Conservation (phyloP, 2,797 vertebrate genomes). For the Enteromius afrohamiltoni region DNA sequence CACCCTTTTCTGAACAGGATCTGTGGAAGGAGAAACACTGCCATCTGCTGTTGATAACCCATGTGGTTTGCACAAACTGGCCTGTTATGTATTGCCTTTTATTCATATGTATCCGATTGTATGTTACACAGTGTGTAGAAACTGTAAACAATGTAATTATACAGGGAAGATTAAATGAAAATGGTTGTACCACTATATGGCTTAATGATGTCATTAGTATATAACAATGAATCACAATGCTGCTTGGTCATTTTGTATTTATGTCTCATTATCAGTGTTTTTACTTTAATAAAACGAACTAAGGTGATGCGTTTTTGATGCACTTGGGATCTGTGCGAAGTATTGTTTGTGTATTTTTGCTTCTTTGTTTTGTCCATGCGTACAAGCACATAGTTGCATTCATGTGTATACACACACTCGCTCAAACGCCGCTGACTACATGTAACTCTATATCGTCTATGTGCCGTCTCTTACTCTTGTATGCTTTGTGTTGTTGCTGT, state of each 20-base stretch:
- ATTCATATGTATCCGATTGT: slow-evolving; percentile 51
- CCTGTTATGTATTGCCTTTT: slow-evolving; percentile 49
- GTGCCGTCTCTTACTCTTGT: slow-evolving; percentile 42
- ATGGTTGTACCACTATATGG: slow-evolving; percentile 53
- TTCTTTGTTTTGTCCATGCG: background rate
- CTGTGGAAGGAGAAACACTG: slow-evolving; percentile 72
- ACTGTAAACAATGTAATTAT: slow-evolving; percentile 39
- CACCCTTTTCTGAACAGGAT: slow-evolving; percentile 51
- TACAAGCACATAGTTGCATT: slow-evolving; percentile 11
- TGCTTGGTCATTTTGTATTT: slow-evolving; percentile 53
- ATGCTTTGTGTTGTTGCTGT: slow-evolving; percentile 45
- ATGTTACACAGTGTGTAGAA: slow-evolving; percentile 39
- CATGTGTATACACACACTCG: slow-evolving; percentile 1
- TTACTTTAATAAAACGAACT: slow-evolving; percentile 15
- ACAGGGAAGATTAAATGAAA: slow-evolving; percentile 42
- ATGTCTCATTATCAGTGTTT: slow-evolving; percentile 34
- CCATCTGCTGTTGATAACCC: slow-evolving; percentile 71
- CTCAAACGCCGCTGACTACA: slow-evolving; percentile 34
- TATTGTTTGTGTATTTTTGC: slow-evolving; percentile 47
- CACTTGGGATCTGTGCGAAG: slow-evolving; percentile 28
- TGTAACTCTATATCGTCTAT: slow-evolving; percentile 45
- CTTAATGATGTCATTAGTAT: slow-evolving; percentile 58
- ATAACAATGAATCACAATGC: slow-evolving; percentile 46
- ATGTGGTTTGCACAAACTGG: slow-evolving; percentile 61
- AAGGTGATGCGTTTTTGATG: slow-evolving; percentile 32